These are phyloP conservation scores for Chinchilla lanigera DNA, from an alignment of 2,113 vertebrate species.

Conservation along the genomic window DNA sequence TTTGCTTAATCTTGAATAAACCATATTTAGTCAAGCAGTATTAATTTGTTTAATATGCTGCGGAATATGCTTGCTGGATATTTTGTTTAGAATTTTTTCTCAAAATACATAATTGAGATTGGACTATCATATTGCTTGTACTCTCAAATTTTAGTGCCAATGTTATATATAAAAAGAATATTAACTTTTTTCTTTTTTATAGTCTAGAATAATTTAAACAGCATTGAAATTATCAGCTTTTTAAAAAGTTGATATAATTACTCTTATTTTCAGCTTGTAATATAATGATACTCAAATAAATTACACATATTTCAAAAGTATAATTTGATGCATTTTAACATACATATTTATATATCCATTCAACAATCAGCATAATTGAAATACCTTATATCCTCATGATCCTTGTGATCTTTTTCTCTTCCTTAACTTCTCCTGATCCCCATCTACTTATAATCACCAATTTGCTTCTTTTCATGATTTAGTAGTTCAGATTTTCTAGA, in stretches of 20 bases:
- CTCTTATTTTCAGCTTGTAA: background rate
- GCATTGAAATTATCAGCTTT: background rate
- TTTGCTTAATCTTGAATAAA: constrained; percentile 7
- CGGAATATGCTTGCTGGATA: background rate
- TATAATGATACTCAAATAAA: background rate
- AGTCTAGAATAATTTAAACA: background rate
- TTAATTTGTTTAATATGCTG: background rate
- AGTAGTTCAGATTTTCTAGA: background rate
- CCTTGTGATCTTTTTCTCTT: background rate
- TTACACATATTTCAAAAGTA: background rate
- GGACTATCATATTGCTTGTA: background rate
- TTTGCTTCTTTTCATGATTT: background rate
- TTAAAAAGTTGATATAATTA: background rate
- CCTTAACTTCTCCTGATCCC: background rate
- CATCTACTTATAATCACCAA: background rate
- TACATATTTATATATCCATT: background rate
- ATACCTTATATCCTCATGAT: background rate
- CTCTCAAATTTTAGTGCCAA: background rate
- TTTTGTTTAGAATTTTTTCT: background rate
- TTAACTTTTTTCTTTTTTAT: background rate
- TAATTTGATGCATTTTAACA: background rate
- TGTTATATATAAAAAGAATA: background rate
- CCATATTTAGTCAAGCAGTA: background rate
- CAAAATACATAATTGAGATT: background rate
- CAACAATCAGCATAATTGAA: background rate